Evolutionary conservation across 2,797 vertebrate species (phyloP).

Genomic region (Aphelocoma californica): DNA sequence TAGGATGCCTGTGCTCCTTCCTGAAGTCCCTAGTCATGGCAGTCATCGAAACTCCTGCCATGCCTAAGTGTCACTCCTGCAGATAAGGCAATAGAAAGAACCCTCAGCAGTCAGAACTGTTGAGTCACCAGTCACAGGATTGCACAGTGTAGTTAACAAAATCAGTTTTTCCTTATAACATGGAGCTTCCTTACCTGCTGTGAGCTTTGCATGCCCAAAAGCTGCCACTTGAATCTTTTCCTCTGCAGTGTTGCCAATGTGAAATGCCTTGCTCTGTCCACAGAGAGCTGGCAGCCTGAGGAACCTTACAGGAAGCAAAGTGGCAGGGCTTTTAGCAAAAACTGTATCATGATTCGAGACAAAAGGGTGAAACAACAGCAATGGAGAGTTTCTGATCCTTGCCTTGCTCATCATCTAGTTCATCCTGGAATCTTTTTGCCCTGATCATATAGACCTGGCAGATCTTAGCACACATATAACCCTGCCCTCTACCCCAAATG

Average conservation of each 20-base stretch:
- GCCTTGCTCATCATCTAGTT: background rate
- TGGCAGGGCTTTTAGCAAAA: background rate
- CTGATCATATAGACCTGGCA: background rate
- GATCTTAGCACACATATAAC: accelerated
- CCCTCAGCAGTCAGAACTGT: background rate
- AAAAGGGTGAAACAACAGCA: background rate
- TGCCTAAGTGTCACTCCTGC: accelerated
- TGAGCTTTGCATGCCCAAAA: background rate
- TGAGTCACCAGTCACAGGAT: background rate
- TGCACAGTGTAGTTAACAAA: background rate
- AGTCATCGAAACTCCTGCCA: background rate
- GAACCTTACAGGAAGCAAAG: background rate
- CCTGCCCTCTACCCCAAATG: background rate
- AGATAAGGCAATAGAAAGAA: background rate
- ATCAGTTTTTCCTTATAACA: background rate
- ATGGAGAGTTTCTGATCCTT: background rate
- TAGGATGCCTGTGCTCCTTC: background rate
- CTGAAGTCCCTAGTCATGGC: too few relatives aligned
- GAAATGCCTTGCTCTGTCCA: background rate
- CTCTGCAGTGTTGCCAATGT: background rate
- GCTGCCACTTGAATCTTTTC: background rate
- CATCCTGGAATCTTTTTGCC: background rate
- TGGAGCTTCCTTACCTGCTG: background rate
- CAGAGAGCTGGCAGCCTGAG: background rate
- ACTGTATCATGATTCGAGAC: background rate